Conservation (phyloP, 2,797 vertebrate genomes). For the Clarias platycephalus region DNA sequence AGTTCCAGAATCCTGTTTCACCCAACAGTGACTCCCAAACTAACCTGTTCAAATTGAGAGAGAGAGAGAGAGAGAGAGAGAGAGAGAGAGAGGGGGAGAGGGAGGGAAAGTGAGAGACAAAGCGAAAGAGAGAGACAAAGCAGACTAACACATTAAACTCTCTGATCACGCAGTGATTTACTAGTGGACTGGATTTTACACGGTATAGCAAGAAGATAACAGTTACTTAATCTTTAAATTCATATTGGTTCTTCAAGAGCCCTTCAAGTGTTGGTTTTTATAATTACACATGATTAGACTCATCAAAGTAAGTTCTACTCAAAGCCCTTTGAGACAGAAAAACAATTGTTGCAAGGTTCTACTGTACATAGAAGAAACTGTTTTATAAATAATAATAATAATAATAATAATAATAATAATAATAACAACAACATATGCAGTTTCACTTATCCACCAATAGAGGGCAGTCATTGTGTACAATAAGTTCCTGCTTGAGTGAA, state of each 20-base stretch:
- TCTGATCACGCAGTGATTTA: constrained; percentile 13
- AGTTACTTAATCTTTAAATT: background rate
- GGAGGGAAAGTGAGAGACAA: constrained; percentile 8
- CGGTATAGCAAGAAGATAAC: background rate
- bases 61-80: constrained; percentile 43
- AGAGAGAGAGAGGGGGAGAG: constrained; percentile 6
- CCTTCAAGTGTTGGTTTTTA: background rate
- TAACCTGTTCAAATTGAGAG: constrained; percentile 25
- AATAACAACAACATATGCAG: constrained; percentile 16
- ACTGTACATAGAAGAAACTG: background rate
- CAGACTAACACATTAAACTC: background rate
- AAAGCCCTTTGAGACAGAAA: background rate
- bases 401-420: constrained; percentile 4
- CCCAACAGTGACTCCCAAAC: constrained; percentile 51
- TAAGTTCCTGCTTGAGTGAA: background rate
- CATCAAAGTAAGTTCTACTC: background rate
- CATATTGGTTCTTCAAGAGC: background rate
- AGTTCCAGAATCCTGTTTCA: constrained; percentile 62
- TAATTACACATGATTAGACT: background rate
- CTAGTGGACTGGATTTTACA: background rate
- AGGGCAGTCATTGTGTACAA: constrained; percentile 48
- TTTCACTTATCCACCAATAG: constrained; percentile 41
- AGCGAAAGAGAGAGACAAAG: constrained; percentile 17
- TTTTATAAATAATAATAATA: constrained; percentile 3
- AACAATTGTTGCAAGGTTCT: background rate